Base-by-base conservation (phyloP, 2,113 vertebrate genomes). In the Dicentrarchus labrax region DNA sequence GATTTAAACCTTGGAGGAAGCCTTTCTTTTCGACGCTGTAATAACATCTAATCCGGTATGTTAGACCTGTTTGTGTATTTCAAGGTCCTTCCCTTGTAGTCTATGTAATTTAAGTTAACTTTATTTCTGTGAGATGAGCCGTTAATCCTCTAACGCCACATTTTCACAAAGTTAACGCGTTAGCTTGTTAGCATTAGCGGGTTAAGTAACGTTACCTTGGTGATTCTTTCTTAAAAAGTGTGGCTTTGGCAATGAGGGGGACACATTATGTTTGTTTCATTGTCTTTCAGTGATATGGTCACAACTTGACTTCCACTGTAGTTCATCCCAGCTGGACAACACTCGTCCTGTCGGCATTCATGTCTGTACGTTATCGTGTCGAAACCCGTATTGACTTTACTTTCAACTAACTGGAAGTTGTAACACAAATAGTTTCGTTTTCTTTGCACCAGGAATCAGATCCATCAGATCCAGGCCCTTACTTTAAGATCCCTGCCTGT, bases 1-100 rank as follows among this genome's bases (percentile, higher is more conserved):
- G 90, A 90, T 92, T 94, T 93, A 91, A 95, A 88, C 85, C 88
- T 72, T 2, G 78, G 81, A 84, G 73, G 15, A 72, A 79, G 61
- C 68, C 48, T 66, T 82, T 30, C 2, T 83, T 76, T 90, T 86
- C 76, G 53, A 85, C 84, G 60, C 70, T 75, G 76, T 45, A 47
- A 71, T 0, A 68, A 76, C 81, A 62, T 39, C 38, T 4, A 56
- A 19, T 36, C 71, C 76, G 86, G 94, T 94, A 84, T n/a, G 91
- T 80, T 22, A 22, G 6, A 12, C 0, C 10, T 7, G 0, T n/a
- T 36, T 59, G 0, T 7, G 1, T 17, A 0, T 57, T 50, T 22
- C 30, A 0, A 38, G 5, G 6, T 62, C 4, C 0, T 22, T n/a
- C 21, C 2, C 12, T 0, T 2, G 11, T 6, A 0, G 0, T 0